Evolutionary conservation across 2,888 invertebrate genomes (phyloP).

Genomic region (Unio pictorum): DNA sequence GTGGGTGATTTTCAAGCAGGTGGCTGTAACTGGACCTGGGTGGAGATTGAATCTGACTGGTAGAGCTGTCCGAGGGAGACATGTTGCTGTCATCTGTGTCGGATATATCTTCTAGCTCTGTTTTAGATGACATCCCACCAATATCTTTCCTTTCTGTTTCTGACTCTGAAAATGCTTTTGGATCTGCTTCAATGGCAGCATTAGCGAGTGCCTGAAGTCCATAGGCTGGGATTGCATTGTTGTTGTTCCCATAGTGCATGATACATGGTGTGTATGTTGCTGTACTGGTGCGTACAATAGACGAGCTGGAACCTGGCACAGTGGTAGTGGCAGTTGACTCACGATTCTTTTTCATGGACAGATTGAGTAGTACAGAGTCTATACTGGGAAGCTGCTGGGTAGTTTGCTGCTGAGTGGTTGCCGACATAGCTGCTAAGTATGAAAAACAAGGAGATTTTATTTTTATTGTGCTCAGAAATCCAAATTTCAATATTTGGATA

Average conservation of each 20-base stretch:
- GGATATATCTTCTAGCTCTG: slow-evolving; percentile 31
- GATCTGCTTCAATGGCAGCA: slow-evolving; percentile 36
- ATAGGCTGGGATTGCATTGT: slow-evolving; percentile 20
- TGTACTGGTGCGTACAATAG: too few species aligned
- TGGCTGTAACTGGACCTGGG: slow-evolving; percentile 29
- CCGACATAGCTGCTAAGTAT: neutral
- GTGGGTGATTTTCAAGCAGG: slow-evolving; percentile 19
- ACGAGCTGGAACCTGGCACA: too few species aligned
- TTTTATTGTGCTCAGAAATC: too few species aligned
- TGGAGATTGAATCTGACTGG: slow-evolving; percentile 36
- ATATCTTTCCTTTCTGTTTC: slow-evolving; percentile 18
- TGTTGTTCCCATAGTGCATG: too few species aligned
- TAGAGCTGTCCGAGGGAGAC: slow-evolving; percentile 32
- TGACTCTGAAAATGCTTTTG: slow-evolving; percentile 23
- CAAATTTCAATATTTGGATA: too few species aligned
- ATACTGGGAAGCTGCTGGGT: slow-evolving; percentile 29
- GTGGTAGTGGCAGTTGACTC: slow-evolving; percentile 12
- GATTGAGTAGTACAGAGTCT: slow-evolving; percentile 34
- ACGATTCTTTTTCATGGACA: slow-evolving; percentile 30
- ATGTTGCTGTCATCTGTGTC: slow-evolving; percentile 35
- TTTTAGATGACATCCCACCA: slow-evolving; percentile 15
- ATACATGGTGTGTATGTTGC: too few species aligned
- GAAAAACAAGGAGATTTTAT: too few species aligned
- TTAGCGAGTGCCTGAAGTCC: slow-evolving; percentile 37
- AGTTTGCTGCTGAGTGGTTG: slow-evolving; percentile 8